Evolutionary conservation across 2,113 vertebrate species (phyloP).

Genomic region (Microcebus griseorufus): DNA sequence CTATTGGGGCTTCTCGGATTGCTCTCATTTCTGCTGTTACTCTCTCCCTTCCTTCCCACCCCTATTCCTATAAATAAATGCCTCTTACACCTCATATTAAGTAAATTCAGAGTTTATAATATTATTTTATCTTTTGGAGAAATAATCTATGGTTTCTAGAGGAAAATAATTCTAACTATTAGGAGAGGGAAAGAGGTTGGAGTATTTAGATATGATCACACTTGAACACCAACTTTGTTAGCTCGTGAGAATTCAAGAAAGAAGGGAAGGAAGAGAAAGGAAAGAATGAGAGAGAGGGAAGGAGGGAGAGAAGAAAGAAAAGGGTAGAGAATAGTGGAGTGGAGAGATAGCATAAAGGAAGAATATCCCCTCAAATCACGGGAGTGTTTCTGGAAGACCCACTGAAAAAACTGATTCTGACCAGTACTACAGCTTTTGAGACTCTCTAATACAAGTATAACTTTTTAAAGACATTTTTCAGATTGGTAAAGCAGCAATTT

Average conservation of each 20-base stretch:
- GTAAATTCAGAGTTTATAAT: neutral
- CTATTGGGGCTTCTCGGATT: neutral
- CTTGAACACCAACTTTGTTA: neutral
- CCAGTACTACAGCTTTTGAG: neutral
- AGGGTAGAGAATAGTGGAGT: no score
- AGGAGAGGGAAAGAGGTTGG: neutral
- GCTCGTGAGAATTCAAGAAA: neutral
- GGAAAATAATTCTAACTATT: neutral
- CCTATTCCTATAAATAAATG: neutral
- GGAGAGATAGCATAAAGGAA: neutral
- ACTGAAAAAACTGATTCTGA: neutral
- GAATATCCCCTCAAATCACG: neutral
- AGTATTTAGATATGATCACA: neutral
- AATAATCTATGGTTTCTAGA: neutral
- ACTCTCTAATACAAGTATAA: neutral
- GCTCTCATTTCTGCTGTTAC: accelerated
- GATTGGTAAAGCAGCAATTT: neutral
- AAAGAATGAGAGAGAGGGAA: no score
- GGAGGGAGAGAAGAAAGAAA: no score
- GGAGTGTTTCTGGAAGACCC: neutral
- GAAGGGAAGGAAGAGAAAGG: neutral
- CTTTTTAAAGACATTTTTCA: neutral
- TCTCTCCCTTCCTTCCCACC: neutral
- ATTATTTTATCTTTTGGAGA: neutral
- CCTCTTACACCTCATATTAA: neutral